Percentiles rank a stretch among this genome's conserved stretches.
These are phyloP conservation scores for Pampusana beccarii DNA, from an alignment of 2,113 vertebrate genomes.

Conservation along the genomic window DNA sequence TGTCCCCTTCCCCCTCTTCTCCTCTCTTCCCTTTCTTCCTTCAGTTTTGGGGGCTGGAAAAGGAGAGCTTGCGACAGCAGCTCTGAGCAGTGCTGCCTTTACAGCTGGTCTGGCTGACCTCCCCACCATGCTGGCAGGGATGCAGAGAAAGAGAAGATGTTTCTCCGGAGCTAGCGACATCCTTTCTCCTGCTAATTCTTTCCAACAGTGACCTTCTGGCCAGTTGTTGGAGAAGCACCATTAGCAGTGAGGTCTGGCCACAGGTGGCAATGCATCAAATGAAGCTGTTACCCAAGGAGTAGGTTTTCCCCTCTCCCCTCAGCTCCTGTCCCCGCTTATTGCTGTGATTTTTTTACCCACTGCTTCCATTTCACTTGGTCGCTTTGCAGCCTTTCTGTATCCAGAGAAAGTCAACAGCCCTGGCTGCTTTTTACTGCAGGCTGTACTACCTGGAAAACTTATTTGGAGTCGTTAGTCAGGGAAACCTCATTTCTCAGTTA, in stretches of 20 bases:
- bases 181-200: background rate
- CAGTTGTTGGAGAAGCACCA: background rate
- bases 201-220: background rate
- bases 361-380: background rate
- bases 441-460: background rate
- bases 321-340: background rate
- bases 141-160: background rate
- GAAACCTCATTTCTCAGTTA: background rate
- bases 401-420: background rate
- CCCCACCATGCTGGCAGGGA: accelerated
- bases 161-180: background rate
- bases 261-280: background rate
- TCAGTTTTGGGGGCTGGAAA: background rate
- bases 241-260: background rate
- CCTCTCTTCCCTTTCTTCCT: too few species aligned
- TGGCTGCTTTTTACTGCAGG: background rate
- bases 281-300: background rate
- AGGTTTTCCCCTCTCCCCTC: background rate
- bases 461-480: background rate
- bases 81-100: background rate
- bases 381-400: background rate
- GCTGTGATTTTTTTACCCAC: background rate
- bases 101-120: background rate
- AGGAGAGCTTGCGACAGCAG: background rate
- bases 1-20: background rate